These are phyloP conservation scores for Priocnemis perturbator DNA, from an alignment of 2,888 invertebrate species.

Conservation along the genomic window DNA sequence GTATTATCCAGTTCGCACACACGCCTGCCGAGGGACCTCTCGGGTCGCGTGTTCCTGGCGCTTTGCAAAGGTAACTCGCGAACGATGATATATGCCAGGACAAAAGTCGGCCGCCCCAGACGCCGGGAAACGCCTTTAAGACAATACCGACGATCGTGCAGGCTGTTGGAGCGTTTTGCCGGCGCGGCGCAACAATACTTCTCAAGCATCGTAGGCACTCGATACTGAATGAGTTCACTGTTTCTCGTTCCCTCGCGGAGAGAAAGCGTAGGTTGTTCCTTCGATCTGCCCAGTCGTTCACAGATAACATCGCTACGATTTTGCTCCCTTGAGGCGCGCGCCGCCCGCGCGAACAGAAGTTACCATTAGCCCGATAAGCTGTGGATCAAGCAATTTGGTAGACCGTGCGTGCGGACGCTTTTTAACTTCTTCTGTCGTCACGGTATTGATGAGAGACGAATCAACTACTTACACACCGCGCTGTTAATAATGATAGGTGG, in stretches of 20 bases:
- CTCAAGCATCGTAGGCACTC: constrained; percentile 9
- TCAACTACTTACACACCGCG: no score
- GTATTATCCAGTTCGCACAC: constrained; percentile 28
- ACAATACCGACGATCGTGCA: constrained; percentile 33
- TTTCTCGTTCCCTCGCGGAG: constrained; percentile 6
- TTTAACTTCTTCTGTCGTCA: no score
- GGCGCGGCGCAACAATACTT: not conserved
- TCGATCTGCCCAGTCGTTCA: constrained; percentile 49
- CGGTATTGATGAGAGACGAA: no score
- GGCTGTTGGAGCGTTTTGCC: not conserved
- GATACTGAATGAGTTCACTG: constrained; percentile 34
- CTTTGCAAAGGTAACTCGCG: constrained; percentile 52
- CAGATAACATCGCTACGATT: constrained; percentile 47
- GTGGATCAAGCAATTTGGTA: constrained; percentile 3
- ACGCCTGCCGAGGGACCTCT: constrained; percentile 19
- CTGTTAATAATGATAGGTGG: no score
- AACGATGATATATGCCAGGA: constrained; percentile 48
- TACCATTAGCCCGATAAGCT: constrained; percentile 12
- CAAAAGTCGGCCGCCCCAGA: constrained; percentile 50
- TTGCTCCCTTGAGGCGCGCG: constrained; percentile 13
- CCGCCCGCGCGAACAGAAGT: constrained; percentile 14
- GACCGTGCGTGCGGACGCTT: no score
- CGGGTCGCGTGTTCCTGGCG: constrained; percentile 16
- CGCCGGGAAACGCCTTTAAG: constrained; percentile 45
- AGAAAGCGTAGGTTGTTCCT: constrained; percentile 46